Evolutionary conservation across 1,140 invertebrate species (phyloP).

Genomic region (Drosophila lacertosa): DNA sequence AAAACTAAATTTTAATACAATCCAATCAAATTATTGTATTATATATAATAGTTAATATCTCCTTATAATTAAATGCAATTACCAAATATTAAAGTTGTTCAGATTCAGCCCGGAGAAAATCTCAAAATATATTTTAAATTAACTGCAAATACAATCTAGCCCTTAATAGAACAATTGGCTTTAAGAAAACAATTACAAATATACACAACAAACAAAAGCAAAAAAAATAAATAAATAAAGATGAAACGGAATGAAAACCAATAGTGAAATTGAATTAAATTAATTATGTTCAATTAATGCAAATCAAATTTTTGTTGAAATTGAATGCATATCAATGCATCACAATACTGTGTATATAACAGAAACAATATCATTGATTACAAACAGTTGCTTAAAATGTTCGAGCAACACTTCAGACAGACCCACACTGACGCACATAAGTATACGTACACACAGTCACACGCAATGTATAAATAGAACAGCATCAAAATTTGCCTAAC

Average conservation of each 20-base stretch:
- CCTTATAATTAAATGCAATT: too few species aligned
- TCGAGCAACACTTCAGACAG: constrained; percentile 3
- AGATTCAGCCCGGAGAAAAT: too few species aligned
- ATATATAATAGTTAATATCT: too few species aligned
- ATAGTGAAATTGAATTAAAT: constrained; percentile 10
- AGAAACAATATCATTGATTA: constrained; percentile 16
- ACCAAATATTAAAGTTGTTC: too few species aligned
- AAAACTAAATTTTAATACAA: background rate
- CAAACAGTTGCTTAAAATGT: background rate
- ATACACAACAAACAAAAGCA: background rate
- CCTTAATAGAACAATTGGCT: background rate
- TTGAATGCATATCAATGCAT: background rate
- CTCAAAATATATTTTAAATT: too few species aligned
- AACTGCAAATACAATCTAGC: too few species aligned
- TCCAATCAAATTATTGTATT: background rate
- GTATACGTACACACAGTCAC: constrained; percentile 1
- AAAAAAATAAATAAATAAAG: background rate
- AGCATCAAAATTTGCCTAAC: constrained; percentile 41
- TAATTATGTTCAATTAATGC: constrained; percentile 10
- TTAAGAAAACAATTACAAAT: background rate
- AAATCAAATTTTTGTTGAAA: constrained; percentile 13
- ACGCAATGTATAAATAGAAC: constrained; percentile 12
- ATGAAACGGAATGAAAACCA: too few species aligned
- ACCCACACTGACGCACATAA: background rate
- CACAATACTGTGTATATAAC: constrained; percentile 3